A percentile compares a stretch with the other conserved stretches of the same genome.
Conservation (phyloP, 2,113 vertebrate genomes). For the Charadrius vociferus region DNA sequence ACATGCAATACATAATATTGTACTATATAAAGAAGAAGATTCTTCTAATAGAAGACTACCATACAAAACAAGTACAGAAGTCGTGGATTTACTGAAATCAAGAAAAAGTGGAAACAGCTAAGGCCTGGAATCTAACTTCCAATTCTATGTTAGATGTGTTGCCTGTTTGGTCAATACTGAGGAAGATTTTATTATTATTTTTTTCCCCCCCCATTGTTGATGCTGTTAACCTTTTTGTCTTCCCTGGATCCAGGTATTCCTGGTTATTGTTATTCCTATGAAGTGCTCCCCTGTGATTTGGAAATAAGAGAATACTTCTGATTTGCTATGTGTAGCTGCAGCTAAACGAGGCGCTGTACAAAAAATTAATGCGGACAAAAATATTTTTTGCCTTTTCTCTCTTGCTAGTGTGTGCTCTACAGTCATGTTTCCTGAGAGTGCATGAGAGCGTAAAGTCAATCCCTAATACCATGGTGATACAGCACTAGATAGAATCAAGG, state of each 20-base stretch:
- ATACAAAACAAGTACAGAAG: neutral
- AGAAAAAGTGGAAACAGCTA: neutral
- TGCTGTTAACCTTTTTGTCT: neutral
- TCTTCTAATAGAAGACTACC: neutral
- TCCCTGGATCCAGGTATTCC: neutral
- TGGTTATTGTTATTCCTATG: neutral
- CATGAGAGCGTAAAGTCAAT: neutral
- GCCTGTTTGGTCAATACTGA: neutral
- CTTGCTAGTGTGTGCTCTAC: neutral
- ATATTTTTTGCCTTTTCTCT: neutral
- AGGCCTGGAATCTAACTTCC: neutral
- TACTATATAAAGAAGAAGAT: neutral
- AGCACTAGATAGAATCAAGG: neutral
- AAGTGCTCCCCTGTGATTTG: neutral
- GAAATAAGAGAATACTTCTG: neutral
- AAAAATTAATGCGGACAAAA: neutral
- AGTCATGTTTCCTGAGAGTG: neutral
- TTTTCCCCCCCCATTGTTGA: too few relatives aligned
- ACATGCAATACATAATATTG: too few relatives aligned
- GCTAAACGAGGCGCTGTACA: neutral
- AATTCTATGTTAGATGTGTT: neutral
- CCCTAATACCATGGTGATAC: accelerated
- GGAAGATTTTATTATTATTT: too few relatives aligned
- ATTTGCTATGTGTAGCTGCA: neutral
- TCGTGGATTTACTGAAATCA: neutral